These are phyloP conservation scores for Helobdella robusta DNA, from an alignment of 2,888 invertebrate species.

Conservation along the genomic window DNA sequence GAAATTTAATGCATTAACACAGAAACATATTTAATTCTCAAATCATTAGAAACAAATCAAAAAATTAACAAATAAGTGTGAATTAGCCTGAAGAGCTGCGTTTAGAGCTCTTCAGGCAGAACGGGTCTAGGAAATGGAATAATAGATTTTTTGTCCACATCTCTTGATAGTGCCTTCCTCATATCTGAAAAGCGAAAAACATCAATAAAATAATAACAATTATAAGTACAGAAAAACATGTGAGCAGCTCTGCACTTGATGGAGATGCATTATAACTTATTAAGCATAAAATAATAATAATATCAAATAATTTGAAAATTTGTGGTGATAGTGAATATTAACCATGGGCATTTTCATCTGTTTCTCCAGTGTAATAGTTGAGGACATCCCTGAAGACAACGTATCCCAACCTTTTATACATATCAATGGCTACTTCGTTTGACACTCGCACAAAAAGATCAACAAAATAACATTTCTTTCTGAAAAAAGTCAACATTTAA, in stretches of 20 bases:
- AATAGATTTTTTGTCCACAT: conserved; percentile 79
- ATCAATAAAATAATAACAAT: too few relatives aligned
- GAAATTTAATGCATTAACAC: too few relatives aligned
- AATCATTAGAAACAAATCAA: too few relatives aligned
- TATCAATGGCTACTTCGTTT: conserved; percentile 89
- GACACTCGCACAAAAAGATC: conserved; percentile 95
- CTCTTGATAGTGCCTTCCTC: conserved; percentile 90
- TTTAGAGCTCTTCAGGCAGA: conserved; percentile 70
- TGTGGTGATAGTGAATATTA: conserved; percentile 39
- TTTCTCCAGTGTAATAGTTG: conserved; percentile 84
- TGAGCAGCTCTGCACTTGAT: too few relatives aligned
- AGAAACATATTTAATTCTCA: too few relatives aligned
- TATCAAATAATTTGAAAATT: too few relatives aligned
- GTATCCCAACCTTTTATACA: conserved; percentile 92
- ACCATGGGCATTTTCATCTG: conserved; percentile 98
- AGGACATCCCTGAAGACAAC: conserved; percentile 89
- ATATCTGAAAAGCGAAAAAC: conserved; percentile 79
- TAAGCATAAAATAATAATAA: too few relatives aligned
- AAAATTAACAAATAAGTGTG: too few relatives aligned
- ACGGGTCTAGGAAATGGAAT: conserved; percentile 88
- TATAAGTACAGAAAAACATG: too few relatives aligned
- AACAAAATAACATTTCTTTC: conserved; percentile 91
- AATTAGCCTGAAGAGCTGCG: too few relatives aligned
- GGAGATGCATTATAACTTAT: too few relatives aligned
- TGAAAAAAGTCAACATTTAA: too few relatives aligned